Base-by-base conservation (phyloP, 2,888 invertebrate species). In the Mesorhabditis belari region DNA sequence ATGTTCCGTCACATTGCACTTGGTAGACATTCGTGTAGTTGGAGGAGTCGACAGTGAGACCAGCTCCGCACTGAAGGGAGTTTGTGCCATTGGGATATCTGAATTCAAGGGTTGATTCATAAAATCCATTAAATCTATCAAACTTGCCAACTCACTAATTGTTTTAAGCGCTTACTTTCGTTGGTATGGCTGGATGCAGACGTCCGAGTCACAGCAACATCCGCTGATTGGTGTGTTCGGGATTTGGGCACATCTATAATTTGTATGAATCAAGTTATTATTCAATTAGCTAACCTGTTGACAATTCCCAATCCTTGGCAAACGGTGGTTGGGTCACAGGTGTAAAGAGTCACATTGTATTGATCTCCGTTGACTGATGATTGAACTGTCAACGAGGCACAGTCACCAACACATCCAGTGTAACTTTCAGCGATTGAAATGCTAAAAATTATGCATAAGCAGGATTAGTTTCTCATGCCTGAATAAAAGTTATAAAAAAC, bases 281-380 rank as follows among this genome's bases (percentile, higher is more conserved):
- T n/a, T n/a, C n/a, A n/a, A n/a, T n/a, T n/a, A n/a, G n/a, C n/a
- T n/a, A n/a, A n/a, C n/a, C n/a, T 62, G 62, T 70, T 69, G 49
- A 49, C 24, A 52, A 70, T 56, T n/a, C 62, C 61, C 44, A 71
- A 60, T 52, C 57, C 58, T 25, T 60, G 55, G 61, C 70, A 70
- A 35, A 70, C 66, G 9, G 62, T 19, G n/a, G 63, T 62, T 49
- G 70, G 70, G 21, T 70, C 70, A 28, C 70, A 70, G n/a, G 66
- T 66, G 63, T 60, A 70, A 49, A 67, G 57, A 23, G 63, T 63
- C 25, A 60, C 59, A 49, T 50, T 63, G 57, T 66, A 59, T 49
- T 29, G 53, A n/a, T 5, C 9, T 57, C 63, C 63, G 57, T 57
- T 63, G 25, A 57, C 35, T n/a, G 17, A 23, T 17, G 66, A 68